Conservation (phyloP, 2,888 invertebrate genomes). For the Acanthosepion lycidas region DNA sequence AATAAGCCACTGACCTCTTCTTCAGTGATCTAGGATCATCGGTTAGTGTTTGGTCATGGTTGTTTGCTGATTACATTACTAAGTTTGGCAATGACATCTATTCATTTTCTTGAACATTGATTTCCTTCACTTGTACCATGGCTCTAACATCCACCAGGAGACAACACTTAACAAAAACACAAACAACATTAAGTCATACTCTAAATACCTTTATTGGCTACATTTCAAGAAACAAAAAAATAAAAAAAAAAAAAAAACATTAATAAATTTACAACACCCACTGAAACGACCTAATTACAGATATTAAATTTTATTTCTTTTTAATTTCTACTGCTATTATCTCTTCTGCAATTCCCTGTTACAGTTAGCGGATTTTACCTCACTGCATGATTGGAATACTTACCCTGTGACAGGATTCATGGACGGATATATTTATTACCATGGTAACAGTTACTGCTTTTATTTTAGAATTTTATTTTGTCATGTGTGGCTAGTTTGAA, state of each 20-base stretch:
- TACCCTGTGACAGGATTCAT: slow-evolving; percentile 14
- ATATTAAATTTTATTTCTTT: background rate
- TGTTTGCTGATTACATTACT: background rate
- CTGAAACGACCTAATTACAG: background rate
- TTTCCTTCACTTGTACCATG: too few species aligned
- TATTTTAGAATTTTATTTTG: slow-evolving; percentile 8
- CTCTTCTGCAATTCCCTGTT: background rate
- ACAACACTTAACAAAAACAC: background rate
- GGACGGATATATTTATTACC: slow-evolving; percentile 8
- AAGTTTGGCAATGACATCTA: background rate
- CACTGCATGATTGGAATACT: background rate
- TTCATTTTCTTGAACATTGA: background rate
- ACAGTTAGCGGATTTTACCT: background rate
- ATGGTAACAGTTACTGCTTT: background rate
- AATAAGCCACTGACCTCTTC: background rate
- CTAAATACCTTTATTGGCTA: background rate
- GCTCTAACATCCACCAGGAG: too few species aligned
- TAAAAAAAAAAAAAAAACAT: background rate
- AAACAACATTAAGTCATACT: background rate
- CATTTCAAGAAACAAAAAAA: background rate
- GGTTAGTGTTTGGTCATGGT: background rate
- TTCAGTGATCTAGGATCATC: background rate
- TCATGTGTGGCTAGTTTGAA: slow-evolving; percentile 13
- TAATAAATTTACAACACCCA: background rate
- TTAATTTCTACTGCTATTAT: too few species aligned